Conservation (phyloP, 1,140 invertebrate species). For the Procambarus virginalis region DNA sequence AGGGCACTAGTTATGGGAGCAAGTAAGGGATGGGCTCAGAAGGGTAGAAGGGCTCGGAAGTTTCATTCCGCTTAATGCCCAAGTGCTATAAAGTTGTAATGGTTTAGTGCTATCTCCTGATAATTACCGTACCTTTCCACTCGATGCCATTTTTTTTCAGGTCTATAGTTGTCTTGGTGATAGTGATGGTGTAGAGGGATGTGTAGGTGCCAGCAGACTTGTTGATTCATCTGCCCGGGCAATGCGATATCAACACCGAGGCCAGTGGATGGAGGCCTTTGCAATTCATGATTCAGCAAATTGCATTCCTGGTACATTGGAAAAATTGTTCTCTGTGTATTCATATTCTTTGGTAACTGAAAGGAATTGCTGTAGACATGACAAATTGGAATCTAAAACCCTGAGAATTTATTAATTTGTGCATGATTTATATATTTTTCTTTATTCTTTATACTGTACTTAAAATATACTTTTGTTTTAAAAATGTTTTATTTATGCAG, state of each 20-base stretch:
- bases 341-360: too few relatives aligned
- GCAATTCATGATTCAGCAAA: slow-evolving; percentile 27
- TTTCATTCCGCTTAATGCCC: too few relatives aligned
- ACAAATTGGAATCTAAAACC: too few relatives aligned
- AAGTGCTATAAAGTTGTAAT: too few relatives aligned
- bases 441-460: too few relatives aligned
- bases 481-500: neutral
- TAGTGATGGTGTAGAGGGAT: slow-evolving; percentile 25
- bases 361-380: neutral
- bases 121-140: too few relatives aligned
- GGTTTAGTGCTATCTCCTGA: too few relatives aligned
- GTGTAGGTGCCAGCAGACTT: neutral
- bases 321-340: neutral
- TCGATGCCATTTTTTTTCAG: neutral
- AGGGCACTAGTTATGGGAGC: too few relatives aligned
- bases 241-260: slow-evolving; percentile 3
- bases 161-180: slow-evolving; percentile 4
- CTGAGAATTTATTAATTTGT: too few relatives aligned
- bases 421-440: too few relatives aligned
- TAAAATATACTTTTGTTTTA: neutral
- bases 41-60: too few relatives aligned
- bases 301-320: neutral
- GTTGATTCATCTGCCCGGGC: neutral
- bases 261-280: slow-evolving; percentile 19
- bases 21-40: too few relatives aligned